phyloP scores from a whole-genome alignment of 2,797 vertebrate species.

The Aphelocoma californica region DNA sequence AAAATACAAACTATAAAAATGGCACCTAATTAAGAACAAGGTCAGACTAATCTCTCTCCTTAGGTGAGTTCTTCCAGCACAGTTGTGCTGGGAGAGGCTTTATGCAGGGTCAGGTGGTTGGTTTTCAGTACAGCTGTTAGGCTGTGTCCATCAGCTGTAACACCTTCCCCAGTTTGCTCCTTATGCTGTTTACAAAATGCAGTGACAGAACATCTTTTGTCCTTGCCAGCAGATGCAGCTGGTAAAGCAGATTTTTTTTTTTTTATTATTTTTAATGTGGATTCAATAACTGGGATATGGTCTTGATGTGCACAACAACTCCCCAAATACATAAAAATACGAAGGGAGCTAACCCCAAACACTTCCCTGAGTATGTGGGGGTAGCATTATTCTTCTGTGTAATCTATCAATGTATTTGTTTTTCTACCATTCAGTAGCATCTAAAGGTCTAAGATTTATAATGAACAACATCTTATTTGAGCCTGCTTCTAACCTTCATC shows the following conservation, averaged over 20 bases:
- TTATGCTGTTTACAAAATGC: conserved; percentile 57
- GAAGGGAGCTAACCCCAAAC: not conserved
- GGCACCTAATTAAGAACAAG: not conserved
- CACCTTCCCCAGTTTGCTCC: not conserved
- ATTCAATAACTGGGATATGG: conserved; percentile 26
- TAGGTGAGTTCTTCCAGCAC: not conserved
- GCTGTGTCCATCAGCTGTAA: not conserved
- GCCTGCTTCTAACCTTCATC: not conserved
- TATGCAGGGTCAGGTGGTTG: not conserved
- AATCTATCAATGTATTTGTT: not conserved
- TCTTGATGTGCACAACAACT: not conserved
- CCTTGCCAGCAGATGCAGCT: conserved; percentile 62
- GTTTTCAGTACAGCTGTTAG: not conserved
- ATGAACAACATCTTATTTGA: not conserved
- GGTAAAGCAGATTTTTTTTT: conserved; percentile 28
- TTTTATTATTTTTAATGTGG: not conserved
- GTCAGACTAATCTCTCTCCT: not conserved
- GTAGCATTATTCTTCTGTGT: not conserved
- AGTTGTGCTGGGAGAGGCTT: not conserved
- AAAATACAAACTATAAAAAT: not conserved
- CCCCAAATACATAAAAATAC: not conserved
- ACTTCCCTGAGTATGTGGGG: not conserved
- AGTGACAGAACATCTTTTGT: conserved; percentile 37
- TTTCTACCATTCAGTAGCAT: not conserved
- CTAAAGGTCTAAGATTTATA: not conserved